Evolutionary conservation across 2,797 vertebrate genomes (phyloP), one percentile per base, ranked within the genome.

Genomic region (Mastacembelus armatus): DNA sequence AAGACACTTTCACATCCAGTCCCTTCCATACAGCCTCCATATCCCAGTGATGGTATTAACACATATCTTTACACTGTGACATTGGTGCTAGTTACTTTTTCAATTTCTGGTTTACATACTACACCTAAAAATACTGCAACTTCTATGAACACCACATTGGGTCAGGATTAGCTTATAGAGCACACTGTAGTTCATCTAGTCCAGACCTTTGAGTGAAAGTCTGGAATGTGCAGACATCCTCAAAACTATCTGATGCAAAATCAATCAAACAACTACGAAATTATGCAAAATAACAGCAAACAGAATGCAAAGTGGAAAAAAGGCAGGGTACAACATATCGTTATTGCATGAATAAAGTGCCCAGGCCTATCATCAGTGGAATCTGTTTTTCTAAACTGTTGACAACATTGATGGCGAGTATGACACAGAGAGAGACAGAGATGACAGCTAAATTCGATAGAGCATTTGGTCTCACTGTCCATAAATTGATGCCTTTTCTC

Each of bases 1-100:
- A 91, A 85, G 84, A 68, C 43, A 72, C 84, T 81, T 88, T 90
- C 71, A 88, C 58, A 54, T 57, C 58, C 57, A 36, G 12, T n/a
- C 44, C 21, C 14, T 29, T 76, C 68, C 47, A 48, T 42, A 51
- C 39, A 61, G 36, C 9, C 40, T 2, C 12, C 56, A n/a, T n/a
- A n/a, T n/a, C n/a, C n/a, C n/a, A n/a, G n/a, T n/a, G n/a, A n/a
- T n/a, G n/a, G n/a, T n/a, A n/a, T n/a, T n/a, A n/a, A n/a, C n/a
- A n/a, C n/a, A n/a, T n/a, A n/a, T n/a, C n/a, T n/a, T n/a, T n/a
- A n/a, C n/a, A n/a, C n/a, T n/a, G 48, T 48, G 68, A 71, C 43
- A 71, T 59, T 5, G 14, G 15, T 40, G 45, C 26, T 42, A 61
- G 36, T 36, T 42, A 18, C 9, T 22, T 78, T 42, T 55, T 44